Conservation (phyloP, 2,113 vertebrate genomes). For the Ophthalmolycus amberensis region DNA sequence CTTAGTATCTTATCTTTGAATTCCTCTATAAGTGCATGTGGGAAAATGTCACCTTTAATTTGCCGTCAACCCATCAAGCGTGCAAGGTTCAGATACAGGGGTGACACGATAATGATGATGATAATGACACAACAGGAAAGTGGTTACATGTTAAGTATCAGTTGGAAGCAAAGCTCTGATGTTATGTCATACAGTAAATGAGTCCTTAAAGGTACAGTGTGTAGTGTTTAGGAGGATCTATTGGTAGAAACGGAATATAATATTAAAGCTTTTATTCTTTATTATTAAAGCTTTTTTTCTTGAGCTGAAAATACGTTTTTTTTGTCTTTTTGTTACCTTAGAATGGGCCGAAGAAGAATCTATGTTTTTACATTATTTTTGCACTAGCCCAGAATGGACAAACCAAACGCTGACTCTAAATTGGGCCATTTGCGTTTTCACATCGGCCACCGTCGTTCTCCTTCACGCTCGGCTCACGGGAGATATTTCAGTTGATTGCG, state of each 20-base stretch:
- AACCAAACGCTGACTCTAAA: too few relatives aligned
- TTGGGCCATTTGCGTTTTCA: too few relatives aligned
- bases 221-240: neutral
- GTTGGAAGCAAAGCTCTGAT: neutral
- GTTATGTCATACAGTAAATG: neutral
- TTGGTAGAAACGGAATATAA: neutral
- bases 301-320: too few relatives aligned
- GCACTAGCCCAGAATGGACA: too few relatives aligned
- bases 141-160: neutral
- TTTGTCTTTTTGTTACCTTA: too few relatives aligned
- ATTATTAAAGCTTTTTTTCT: too few relatives aligned
- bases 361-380: too few relatives aligned
- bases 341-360: too few relatives aligned
- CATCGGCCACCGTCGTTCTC: too few relatives aligned
- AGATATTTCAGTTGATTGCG: too few relatives aligned
- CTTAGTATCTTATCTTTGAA: constrained; percentile 15
- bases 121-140: constrained; percentile 26
- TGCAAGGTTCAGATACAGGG: neutral
- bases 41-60: constrained; percentile 10
- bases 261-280: too few relatives aligned
- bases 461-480: too few relatives aligned
- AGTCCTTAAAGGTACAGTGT: neutral
- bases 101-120: neutral
- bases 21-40: constrained; percentile 11
- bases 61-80: neutral